Evolutionary conservation across 2,113 vertebrate genomes (phyloP).

Genomic region (Eonycteris spelaea): DNA sequence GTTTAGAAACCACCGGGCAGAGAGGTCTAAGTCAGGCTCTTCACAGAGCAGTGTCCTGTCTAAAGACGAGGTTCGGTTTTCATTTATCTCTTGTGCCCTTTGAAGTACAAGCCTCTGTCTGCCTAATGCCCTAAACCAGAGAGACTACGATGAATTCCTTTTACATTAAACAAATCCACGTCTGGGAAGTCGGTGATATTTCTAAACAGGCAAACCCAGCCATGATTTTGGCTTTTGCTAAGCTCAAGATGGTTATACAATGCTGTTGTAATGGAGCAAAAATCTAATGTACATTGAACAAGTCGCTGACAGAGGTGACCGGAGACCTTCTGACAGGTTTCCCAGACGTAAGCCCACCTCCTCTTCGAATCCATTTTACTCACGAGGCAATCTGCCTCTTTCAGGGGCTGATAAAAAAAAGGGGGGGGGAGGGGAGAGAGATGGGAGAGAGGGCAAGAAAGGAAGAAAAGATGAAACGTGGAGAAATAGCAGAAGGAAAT

Average conservation of each 20-base stretch:
- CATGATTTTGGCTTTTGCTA: not conserved
- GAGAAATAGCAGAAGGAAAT: conserved; percentile 87
- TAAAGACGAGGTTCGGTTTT: not conserved
- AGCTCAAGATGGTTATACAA: not conserved
- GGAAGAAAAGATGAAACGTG: conserved; percentile 80
- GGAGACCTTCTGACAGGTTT: not conserved
- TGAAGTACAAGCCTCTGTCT: conserved; percentile 62
- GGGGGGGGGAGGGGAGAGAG: conserved; percentile 41
- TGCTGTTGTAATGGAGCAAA: not conserved
- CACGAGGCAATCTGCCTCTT: conserved; percentile 65
- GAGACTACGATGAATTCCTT: conserved; percentile 37
- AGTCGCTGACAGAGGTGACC: not conserved
- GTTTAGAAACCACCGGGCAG: not conserved
- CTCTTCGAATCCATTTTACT: conserved; percentile 4
- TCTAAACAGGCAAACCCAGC: conserved; percentile 32
- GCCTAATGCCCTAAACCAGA: conserved; percentile 47
- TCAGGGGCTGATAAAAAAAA: not conserved
- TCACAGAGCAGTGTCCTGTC: not conserved
- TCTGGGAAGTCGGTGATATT: conserved; percentile 37
- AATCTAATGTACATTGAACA: accelerated
- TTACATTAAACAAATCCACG: conserved; percentile 44
- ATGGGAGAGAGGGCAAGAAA: not conserved
- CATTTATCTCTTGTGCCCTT: conserved; percentile 51
- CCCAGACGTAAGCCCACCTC: not conserved
- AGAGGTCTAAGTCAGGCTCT: not conserved